phyloP scores from a whole-genome alignment of 2,888 invertebrate species.

The Polyploca ridens region DNA sequence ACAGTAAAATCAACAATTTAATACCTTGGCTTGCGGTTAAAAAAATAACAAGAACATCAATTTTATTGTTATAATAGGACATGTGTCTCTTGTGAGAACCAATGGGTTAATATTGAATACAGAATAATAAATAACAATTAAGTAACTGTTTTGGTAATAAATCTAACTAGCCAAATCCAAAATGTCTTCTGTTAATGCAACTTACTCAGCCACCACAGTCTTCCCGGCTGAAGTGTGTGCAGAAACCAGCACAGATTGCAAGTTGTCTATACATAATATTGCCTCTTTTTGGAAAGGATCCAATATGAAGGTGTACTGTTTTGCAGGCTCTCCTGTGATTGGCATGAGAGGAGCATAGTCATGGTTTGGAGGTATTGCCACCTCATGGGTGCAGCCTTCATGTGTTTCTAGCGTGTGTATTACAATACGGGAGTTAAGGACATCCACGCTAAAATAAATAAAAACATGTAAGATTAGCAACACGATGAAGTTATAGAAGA shows the following conservation, averaged over 20 bases:
- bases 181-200: conserved; percentile 23
- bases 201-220: conserved; percentile 99
- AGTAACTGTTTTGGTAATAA: too few species aligned
- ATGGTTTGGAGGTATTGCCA: conserved; percentile 95
- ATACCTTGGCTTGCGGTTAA: too few species aligned
- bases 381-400: conserved; percentile 98
- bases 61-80: too few species aligned
- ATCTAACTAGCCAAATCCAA: too few species aligned
- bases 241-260: conserved; percentile 98
- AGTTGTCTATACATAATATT: conserved; percentile 97
- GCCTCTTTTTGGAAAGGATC: conserved; percentile 99
- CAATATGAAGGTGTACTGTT: conserved; percentile 96
- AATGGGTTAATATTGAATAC: too few species aligned
- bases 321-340: conserved; percentile 89
- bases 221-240: conserved; percentile 99
- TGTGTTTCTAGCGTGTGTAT: conserved; percentile 95
- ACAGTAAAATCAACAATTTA: too few species aligned
- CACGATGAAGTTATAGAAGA: too few species aligned
- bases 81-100: too few species aligned
- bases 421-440: conserved; percentile 91
- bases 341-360: conserved; percentile 88
- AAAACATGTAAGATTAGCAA: background rate
- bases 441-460: conserved; percentile 86
- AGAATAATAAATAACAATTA: too few species aligned
- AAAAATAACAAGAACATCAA: too few species aligned